These are phyloP conservation scores for Geococcyx californianus DNA, from an alignment of 2,113 vertebrate genomes.

Conservation along the genomic window DNA sequence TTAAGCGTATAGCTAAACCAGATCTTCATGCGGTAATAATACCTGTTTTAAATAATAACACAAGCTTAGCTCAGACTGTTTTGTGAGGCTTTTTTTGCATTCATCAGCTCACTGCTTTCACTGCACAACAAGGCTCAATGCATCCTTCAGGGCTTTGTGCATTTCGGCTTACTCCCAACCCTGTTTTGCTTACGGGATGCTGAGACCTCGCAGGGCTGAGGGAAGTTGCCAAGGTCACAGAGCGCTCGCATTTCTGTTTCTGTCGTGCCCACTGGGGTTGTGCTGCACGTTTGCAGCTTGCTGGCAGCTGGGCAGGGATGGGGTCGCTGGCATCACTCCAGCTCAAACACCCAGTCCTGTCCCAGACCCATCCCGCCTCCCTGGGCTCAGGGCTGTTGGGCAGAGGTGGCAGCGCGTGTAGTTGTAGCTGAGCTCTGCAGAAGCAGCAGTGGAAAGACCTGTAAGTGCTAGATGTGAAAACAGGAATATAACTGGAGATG, in stretches of 20 bases:
- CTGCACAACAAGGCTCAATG: slow-evolving; percentile 72
- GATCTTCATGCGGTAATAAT: slow-evolving; percentile 43
- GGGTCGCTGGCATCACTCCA: not conserved
- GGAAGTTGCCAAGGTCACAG: not conserved
- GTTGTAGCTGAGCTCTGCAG: not conserved
- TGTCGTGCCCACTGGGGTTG: accelerated
- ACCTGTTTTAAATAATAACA: slow-evolving; percentile 72
- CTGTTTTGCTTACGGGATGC: accelerated
- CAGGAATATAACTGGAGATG: not conserved
- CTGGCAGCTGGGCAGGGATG: not conserved
- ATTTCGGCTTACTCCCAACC: not conserved
- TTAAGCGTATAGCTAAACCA: not conserved
- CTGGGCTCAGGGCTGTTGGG: accelerated
- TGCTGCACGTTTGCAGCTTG: not conserved
- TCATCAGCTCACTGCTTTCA: not conserved
- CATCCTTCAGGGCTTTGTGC: slow-evolving; percentile 2
- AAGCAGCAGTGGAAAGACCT: not conserved
- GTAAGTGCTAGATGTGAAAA: not conserved
- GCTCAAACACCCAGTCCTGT: accelerated
- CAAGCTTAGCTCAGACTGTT: not conserved
- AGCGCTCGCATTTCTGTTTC: not conserved
- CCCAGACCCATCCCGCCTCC: not conserved
- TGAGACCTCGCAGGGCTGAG: not conserved
- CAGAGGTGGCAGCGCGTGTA: not conserved
- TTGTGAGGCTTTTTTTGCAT: not conserved